Base-by-base conservation (phyloP, 2,113 vertebrate genomes). In the Ctenodactylus gundi region DNA sequence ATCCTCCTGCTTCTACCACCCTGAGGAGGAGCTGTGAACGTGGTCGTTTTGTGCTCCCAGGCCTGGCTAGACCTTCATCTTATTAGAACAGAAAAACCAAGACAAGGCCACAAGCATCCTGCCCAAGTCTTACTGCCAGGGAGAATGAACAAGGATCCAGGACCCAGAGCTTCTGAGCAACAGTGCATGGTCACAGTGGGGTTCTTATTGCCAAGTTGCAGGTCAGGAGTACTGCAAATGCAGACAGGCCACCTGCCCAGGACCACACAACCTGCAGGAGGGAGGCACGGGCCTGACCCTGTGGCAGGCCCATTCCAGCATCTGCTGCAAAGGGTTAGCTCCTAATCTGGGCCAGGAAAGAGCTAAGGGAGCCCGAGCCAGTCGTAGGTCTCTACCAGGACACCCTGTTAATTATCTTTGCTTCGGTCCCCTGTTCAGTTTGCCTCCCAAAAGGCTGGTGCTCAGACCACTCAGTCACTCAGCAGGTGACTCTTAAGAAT, bases 11-110 rank as follows among this genome's bases (percentile, higher is more conserved):
- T n/a, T n/a, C n/a, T n/a, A n/a, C n/a, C n/a, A n/a, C n/a, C n/a
- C n/a, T n/a, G n/a, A n/a, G n/a, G n/a, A n/a, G n/a, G n/a, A n/a
- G n/a, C n/a, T n/a, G n/a, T n/a, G n/a, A n/a, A n/a, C n/a, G n/a
- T n/a, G n/a, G n/a, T n/a, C n/a, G n/a, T n/a, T n/a, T n/a, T n/a
- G n/a, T n/a, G n/a, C n/a, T n/a, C n/a, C n/a, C n/a, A n/a, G n/a
- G n/a, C n/a, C n/a, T n/a, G n/a, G n/a, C n/a, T n/a, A 80, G 46
- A 55, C 21, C 34, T 29, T 94, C 55, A 29, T 55, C 20, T 87
- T 39, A 64, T 17, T n/a, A 90, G 72, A 55, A 1, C 17, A 84
- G 58, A 77, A 91, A 86, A 80, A 55, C 18, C 58, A 93, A 77
- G 23, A 31, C 58, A 51, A 83, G 62, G 23, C 17, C 46, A 70